Percentiles rank a stretch among this genome's conserved stretches.
phyloP scores from a whole-genome alignment of 2,113 vertebrate genomes.

The Nanger granti region DNA sequence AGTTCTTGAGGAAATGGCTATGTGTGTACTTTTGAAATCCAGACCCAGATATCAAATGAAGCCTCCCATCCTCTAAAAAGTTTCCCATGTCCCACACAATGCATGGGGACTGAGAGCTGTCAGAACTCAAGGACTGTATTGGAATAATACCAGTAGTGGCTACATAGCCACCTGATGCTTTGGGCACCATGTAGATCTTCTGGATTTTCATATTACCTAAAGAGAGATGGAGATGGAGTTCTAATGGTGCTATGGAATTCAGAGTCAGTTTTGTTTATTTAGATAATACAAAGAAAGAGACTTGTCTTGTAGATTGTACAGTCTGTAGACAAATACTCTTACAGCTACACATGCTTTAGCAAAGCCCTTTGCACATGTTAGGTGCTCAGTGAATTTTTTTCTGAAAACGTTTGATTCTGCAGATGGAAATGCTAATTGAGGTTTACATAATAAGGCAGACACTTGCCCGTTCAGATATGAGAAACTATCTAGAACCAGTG shows the following conservation, averaged over 20 bases:
- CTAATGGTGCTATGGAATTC: not conserved
- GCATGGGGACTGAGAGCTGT: not conserved
- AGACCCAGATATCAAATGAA: not conserved
- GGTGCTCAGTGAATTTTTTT: conserved; percentile 31
- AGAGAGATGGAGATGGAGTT: not conserved
- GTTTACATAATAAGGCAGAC: conserved; percentile 10
- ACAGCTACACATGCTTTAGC: not conserved
- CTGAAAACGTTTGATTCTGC: conserved; percentile 1
- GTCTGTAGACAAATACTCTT: not conserved
- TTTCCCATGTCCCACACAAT: not conserved
- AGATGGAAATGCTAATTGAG: conserved; percentile 45
- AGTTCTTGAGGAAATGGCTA: not conserved
- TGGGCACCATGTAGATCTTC: not conserved
- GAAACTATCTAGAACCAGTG: not conserved
- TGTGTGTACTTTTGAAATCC: not conserved
- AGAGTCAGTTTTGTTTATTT: not conserved
- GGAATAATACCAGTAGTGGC: not conserved
- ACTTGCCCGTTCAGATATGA: not conserved
- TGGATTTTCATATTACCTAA: not conserved
- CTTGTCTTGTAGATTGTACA: not conserved
- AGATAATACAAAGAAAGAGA: not conserved
- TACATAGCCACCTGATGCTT: not conserved
- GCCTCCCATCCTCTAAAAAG: not conserved
- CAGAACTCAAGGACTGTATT: not conserved
- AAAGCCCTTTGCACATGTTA: not conserved